Base-by-base conservation (phyloP, 2,888 invertebrate species). In the Pachycephus smyrnensis region DNA sequence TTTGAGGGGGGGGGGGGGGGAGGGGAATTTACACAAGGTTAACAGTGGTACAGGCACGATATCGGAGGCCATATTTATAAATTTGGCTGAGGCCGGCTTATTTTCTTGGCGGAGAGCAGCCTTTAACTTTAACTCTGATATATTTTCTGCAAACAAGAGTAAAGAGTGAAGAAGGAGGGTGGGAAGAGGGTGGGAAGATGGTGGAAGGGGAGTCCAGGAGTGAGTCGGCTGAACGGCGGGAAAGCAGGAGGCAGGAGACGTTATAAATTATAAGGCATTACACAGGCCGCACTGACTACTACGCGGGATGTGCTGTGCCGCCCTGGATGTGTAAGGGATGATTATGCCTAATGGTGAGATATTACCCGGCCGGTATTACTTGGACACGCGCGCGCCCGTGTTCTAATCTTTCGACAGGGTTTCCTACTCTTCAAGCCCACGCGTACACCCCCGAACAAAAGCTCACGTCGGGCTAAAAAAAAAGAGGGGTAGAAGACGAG, bases 291-390 rank as follows among this genome's bases (percentile, higher is more conserved):
- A 78, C 85, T 84, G 86, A 86, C 87, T 86, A 82, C 82, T 77
- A 84, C 86, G 86, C 83, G 75, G 82, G 79, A 78, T 80, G 81
- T 80, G 86, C 85, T 86, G 86, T 86, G 83, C 40, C 15, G 40
- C 40, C 15, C 86, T 69, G 90, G 89, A 89, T 90, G 91, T 91
- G 89, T 86, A 89, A 88, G 90, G 91, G 90, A 91, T 91, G 91
- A 91, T 91, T 91, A 91, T 91, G 89, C 90, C 90, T 91, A 91
- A 91, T 91, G 91, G 91, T 91, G 91, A 91, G 90, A 91, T 91
- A 91, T 91, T 90, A 90, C 90, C 90, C 86, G 85, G 86, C 88
- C 86, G 88, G 90, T 88, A 89, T 91, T 91, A 91, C 91, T 90
- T 89, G 90, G 87, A 91, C 91, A 90, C 88, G 89, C 86, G 86